Conservation (phyloP, 2,797 vertebrate species). For the Triplophysa bombifrons region DNA sequence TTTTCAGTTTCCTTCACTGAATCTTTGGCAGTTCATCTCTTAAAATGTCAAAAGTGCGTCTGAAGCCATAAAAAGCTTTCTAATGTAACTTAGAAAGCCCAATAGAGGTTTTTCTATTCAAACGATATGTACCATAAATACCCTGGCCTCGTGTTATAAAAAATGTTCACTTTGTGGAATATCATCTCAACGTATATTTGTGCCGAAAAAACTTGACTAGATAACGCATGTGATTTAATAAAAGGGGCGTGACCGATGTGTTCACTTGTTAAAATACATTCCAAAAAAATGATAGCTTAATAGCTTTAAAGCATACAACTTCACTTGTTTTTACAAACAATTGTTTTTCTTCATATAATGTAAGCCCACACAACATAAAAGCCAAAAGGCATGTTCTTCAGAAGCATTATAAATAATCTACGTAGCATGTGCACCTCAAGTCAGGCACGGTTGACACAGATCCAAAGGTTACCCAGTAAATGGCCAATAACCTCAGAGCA, state of each 20-base stretch:
- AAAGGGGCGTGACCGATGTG: not conserved
- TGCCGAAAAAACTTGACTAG: slow-evolving; percentile 29
- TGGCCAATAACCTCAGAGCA: slow-evolving; percentile 6
- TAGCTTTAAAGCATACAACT: slow-evolving; percentile 43
- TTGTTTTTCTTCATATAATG: slow-evolving; percentile 48
- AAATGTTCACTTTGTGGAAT: slow-evolving; percentile 37
- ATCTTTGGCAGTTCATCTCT: slow-evolving; percentile 73
- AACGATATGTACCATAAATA: slow-evolving; percentile 21
- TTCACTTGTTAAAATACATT: slow-evolving; percentile 38
- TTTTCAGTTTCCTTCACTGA: slow-evolving; percentile 45
- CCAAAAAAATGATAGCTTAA: slow-evolving; percentile 26
- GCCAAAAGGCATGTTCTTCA: slow-evolving; percentile 48
- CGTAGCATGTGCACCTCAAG: slow-evolving; percentile 28
- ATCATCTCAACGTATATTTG: slow-evolving; percentile 24
- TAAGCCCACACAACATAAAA: slow-evolving; percentile 41
- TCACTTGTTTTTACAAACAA: slow-evolving; percentile 54
- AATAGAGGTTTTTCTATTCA: slow-evolving; percentile 4
- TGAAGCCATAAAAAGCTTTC: slow-evolving; percentile 20
- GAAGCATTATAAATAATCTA: slow-evolving; percentile 51
- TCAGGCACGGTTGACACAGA: slow-evolving; percentile 7
- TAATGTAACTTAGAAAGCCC: slow-evolving; percentile 27
- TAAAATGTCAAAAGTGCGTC: slow-evolving; percentile 61
- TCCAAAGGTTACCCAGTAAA: slow-evolving; percentile 30
- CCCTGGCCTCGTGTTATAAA: slow-evolving; percentile 11
- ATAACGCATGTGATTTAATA: not conserved